These are phyloP conservation scores for Oplegnathus fasciatus DNA, from an alignment of 2,113 vertebrate genomes.

Conservation along the genomic window DNA sequence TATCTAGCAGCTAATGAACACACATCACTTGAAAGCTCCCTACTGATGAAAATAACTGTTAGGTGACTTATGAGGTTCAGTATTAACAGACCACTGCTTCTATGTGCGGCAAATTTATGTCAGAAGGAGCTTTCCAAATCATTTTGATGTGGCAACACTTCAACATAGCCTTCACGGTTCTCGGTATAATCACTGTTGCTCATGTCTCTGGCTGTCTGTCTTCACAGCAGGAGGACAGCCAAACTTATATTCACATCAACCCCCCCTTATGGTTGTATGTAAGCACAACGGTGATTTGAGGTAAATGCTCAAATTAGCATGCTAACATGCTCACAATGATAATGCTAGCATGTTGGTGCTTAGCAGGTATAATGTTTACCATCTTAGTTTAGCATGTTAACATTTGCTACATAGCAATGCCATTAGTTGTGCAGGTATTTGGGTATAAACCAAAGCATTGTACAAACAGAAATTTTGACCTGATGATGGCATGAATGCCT, in stretches of 20 bases:
- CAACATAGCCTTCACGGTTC: neutral
- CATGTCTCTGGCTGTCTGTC: neutral
- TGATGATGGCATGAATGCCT: too few relatives aligned
- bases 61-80: slow-evolving; percentile 3
- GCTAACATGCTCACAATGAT: too few relatives aligned
- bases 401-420: too few relatives aligned
- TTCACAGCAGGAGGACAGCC: neutral
- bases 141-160: neutral
- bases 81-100: neutral
- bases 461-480: too few relatives aligned
- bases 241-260: neutral
- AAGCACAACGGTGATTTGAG: neutral
- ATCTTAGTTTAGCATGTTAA: neutral
- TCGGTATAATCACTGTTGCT: neutral
- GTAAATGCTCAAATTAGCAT: neutral
- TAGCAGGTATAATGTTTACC: neutral
- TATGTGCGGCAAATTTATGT: neutral
- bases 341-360: neutral
- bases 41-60: slow-evolving; percentile 21
- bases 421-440: too few relatives aligned
- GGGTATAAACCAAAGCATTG: neutral
- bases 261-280: neutral
- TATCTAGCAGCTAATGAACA: slow-evolving; percentile 49
- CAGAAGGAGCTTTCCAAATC: neutral
- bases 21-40: slow-evolving; percentile 30